Base-by-base conservation (phyloP, 2,888 invertebrate species). In the Acleris emargana region DNA sequence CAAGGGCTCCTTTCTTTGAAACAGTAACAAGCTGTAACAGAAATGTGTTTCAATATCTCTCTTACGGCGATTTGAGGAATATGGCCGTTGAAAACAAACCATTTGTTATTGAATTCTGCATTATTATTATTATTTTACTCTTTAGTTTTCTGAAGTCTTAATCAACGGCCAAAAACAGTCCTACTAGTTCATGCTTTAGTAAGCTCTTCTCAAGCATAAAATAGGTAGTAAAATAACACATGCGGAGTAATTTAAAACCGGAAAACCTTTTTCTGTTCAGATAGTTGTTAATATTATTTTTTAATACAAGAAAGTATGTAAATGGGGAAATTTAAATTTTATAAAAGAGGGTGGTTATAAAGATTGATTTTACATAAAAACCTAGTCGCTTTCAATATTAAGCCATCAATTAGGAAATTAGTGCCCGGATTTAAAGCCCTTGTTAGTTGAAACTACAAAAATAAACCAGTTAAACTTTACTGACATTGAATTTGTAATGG, bases 401-500 rank as follows among this genome's bases (percentile, higher is more conserved):
- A 38, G 3, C 28, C 20, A n/a, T 11, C 22, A 52, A 32, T 52
- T 64, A 60, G 59, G 47, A 32, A 47, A 51, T 58, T 58, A 64
- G 53, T 57, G 28, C 58, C 55, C 55, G 51, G 16, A 61, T 52
- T 22, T 47, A 53, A 51, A 57, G 57, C 50, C 47, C 58, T 32
- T 47, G 61, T 67, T 60, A 58, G 53, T 62, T 22, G 52, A 32
- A 53, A 28, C 47, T 62, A 62, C 17, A 20, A 52, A 49, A 42
- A 45, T 25, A 50, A n/a, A 60, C 53, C 57, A 47, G 18, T 49
- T 52, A 51, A 66, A 47, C 43, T 61, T 67, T 89, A 91, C 90
- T 91, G 90, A 91, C 89, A 84, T 88, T 80, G 78, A 75, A 73
- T 70, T 67, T 75, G 70, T 73, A 67, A 68, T 73, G 74, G 80